phyloP scores from a whole-genome alignment of 2,888 invertebrate species.

The Glaucopsyche alexis region DNA sequence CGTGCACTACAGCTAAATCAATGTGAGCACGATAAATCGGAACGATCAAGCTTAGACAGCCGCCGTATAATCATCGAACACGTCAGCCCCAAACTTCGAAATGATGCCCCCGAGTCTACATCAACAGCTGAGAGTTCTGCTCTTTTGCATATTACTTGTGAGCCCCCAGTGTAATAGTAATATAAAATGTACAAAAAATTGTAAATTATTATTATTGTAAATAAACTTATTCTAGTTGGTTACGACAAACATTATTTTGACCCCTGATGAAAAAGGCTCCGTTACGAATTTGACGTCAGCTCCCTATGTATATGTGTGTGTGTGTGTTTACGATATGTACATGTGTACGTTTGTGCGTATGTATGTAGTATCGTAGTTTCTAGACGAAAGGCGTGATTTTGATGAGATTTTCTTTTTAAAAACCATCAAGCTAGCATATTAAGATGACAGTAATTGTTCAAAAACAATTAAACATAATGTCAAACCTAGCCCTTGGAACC shows the following conservation, averaged over 20 bases:
- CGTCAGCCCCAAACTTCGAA: neutral
- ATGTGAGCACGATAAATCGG: neutral
- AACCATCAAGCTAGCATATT: too few species aligned
- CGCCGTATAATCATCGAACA: slow-evolving; percentile 1
- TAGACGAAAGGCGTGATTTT: too few species aligned
- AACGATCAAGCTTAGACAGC: slow-evolving; percentile 11
- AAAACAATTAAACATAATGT: too few species aligned
- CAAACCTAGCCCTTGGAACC: too few species aligned
- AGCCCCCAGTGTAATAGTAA: slow-evolving; percentile 6
- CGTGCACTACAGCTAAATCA: neutral
- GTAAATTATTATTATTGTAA: slow-evolving; percentile 13
- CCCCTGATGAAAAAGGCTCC: too few species aligned
- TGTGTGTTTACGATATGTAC: too few species aligned
- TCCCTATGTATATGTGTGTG: too few species aligned
- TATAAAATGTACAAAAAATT: neutral
- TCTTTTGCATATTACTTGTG: neutral
- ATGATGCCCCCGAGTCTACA: neutral
- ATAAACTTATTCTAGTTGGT: neutral
- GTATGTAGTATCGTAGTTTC: too few species aligned
- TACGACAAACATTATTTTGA: neutral
- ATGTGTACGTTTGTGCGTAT: too few species aligned
- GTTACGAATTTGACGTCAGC: too few species aligned
- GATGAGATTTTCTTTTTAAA: too few species aligned
- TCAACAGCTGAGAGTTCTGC: neutral
- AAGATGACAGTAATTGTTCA: too few species aligned